Evolutionary conservation across 2,888 invertebrate genomes (phyloP).

Genomic region (Polymixis lichenea): DNA sequence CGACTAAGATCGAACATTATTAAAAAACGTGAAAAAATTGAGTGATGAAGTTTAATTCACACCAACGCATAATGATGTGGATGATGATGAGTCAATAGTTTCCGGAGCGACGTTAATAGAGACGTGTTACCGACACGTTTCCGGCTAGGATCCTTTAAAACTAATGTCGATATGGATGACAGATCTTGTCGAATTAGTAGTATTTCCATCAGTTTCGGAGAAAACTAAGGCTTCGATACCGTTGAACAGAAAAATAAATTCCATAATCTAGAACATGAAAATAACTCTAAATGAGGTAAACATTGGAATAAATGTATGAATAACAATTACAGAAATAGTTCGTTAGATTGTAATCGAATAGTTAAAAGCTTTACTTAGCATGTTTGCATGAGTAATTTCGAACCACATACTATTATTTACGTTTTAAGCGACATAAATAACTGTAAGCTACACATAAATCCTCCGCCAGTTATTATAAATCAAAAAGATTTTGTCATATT

Average conservation of each 20-base stretch:
- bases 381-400: slow-evolving; percentile 43
- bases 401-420: slow-evolving; percentile 39
- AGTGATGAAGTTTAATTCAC: slow-evolving; percentile 31
- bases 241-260: neutral
- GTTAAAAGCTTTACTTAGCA: slow-evolving; percentile 40
- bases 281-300: slow-evolving; percentile 31
- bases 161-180: slow-evolving; percentile 20
- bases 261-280: neutral
- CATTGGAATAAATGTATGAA: slow-evolving; percentile 11
- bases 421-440: slow-evolving; percentile 42
- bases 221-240: neutral
- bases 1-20: neutral
- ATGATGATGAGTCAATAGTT: slow-evolving; percentile 55
- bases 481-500: slow-evolving; percentile 42
- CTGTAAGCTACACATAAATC: slow-evolving; percentile 32
- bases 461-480: slow-evolving; percentile 41
- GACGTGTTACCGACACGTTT: slow-evolving; percentile 51
- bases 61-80: slow-evolving; percentile 31
- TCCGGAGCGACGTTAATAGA: slow-evolving; percentile 52
- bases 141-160: slow-evolving; percentile 54
- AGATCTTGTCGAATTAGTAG: slow-evolving; percentile 17
- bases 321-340: slow-evolving; percentile 42
- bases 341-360: slow-evolving; percentile 49
- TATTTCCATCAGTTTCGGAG: neutral
- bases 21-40: slow-evolving; percentile 7